These are phyloP conservation scores for Masnerella sp. DNA, from an alignment of 2,888 invertebrate genomes.

Conservation along the genomic window DNA sequence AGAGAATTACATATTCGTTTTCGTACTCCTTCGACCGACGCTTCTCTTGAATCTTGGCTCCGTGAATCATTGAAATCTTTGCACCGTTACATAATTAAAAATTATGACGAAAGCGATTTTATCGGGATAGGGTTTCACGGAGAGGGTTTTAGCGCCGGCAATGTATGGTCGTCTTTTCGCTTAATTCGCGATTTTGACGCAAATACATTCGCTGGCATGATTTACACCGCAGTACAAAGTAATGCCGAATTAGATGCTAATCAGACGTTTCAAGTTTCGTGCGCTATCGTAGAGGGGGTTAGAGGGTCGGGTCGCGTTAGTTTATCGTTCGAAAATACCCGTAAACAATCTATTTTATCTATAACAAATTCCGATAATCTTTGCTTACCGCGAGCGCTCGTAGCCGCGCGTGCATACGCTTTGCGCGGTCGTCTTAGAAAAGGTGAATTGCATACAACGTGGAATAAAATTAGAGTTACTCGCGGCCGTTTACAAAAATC, in stretches of 20 bases:
- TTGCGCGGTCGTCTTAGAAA: background rate
- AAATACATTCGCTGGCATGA: background rate
- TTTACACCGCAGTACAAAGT: background rate
- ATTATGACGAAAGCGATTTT: background rate
- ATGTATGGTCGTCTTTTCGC: constrained; percentile 3
- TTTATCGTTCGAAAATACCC: background rate
- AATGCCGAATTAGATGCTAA: background rate
- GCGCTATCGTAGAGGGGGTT: background rate
- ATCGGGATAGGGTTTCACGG: background rate
- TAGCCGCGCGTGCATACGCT: background rate
- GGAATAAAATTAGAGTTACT: background rate
- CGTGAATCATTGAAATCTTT: background rate
- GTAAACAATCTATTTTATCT: constrained; percentile 7
- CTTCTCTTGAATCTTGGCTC: too few relatives aligned
- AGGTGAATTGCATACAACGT: background rate
- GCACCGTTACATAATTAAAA: background rate
- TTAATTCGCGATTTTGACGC: constrained; percentile 1
- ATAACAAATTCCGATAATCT: constrained; percentile 3
- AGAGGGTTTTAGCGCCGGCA: background rate
- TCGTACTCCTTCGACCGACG: too few relatives aligned
- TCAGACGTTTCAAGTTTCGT: background rate
- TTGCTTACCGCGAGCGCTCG: constrained; percentile 5
- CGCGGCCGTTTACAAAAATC: background rate
- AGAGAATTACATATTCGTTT: background rate
- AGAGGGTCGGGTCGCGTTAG: background rate